These are phyloP conservation scores for Drosophila pseudotakahashii DNA, from an alignment of 2,888 invertebrate species.

Conservation along the genomic window DNA sequence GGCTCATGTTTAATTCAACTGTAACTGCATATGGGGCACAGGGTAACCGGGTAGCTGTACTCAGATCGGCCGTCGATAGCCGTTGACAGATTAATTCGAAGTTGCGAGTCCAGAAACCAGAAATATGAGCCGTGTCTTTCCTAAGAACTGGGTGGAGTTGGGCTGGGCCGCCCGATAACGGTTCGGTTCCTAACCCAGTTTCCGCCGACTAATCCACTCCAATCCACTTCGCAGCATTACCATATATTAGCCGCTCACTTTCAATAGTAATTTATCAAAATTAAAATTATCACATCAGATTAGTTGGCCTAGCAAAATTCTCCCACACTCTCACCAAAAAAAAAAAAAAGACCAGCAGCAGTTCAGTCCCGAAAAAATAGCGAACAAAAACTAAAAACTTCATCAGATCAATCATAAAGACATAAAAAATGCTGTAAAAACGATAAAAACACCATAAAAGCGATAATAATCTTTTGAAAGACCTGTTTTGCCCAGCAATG, in stretches of 20 bases:
- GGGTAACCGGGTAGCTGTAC: constrained; percentile 35
- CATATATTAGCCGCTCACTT: constrained; percentile 70
- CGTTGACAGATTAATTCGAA: constrained; percentile 37
- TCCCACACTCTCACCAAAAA: constrained; percentile 70
- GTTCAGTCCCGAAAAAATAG: constrained; percentile 60
- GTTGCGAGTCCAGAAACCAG: constrained; percentile 38
- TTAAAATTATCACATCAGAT: constrained; percentile 71
- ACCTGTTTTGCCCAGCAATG: constrained; percentile 65
- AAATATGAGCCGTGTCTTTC: constrained; percentile 9
- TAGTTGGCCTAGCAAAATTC: constrained; percentile 58
- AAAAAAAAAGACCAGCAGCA: constrained; percentile 56
- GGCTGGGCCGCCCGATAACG: constrained; percentile 30
- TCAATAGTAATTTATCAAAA: constrained; percentile 65
- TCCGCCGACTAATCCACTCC: constrained; percentile 15
- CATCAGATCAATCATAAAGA: constrained; percentile 75
- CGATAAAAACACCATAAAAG: constrained; percentile 73
- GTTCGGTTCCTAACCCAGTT: constrained; percentile 20
- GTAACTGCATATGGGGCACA: constrained; percentile 41
- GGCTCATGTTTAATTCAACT: constrained; percentile 51
- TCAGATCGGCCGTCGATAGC: constrained; percentile 21
- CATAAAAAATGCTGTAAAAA: constrained; percentile 59
- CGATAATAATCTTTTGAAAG: constrained; percentile 75
- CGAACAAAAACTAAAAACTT: constrained; percentile 44
- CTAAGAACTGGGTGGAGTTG: constrained; percentile 43
- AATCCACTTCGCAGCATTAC: constrained; percentile 10